Base-by-base conservation (phyloP, 2,113 vertebrate genomes). In the Nothoprocta perdicaria region DNA sequence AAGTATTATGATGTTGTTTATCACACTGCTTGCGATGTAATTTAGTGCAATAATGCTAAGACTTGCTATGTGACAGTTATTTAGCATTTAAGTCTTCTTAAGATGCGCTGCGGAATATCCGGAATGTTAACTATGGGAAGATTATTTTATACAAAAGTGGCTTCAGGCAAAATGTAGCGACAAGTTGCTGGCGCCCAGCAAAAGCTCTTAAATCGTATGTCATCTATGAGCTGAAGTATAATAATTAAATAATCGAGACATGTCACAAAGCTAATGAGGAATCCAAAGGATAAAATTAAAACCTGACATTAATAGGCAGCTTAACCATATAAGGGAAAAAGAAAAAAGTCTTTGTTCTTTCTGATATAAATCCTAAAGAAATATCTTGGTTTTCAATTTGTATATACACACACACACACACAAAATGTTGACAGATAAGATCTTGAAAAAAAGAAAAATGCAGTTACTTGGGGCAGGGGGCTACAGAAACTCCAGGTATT, bases 1-100 rank as follows among this genome's bases (percentile, higher is more conserved):
- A 92, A 92, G 89, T 77, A 95, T 96, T 96, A 95, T 88, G 94
- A 95, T 86, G 94, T 66, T 96, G 96, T 96, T 96, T 96, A 95
- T 96, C 95, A 94, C 50, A 52, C 82, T 91, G 80, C 94, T 86
- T 91, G 89, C 80, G 91, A 92, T 89, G 87, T 91, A 95, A 96
- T 96, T 93, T 89, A 92, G 80, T 91, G 84, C 77, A 93, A 93
- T 92, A 96, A 96, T 93, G 91, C 85, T 48, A 89, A 75, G 80
- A 86, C 87, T 94, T 93, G 53, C 92, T 84, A 92, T 93, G 80
- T 96, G 96, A 96, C 95, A 96, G 92, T 96, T 96, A 94, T 92
- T 95, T 84, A 93, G 94, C 87, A 86, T 96, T 92, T 95, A 93
- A 95, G 91, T 89, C 96, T 81, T 93, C 92, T 94, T 96, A 96